Evolutionary conservation across 53 echinoderm and acorn worm genomes (phyloP).

Genomic region (Pentamera pediparva): DNA sequence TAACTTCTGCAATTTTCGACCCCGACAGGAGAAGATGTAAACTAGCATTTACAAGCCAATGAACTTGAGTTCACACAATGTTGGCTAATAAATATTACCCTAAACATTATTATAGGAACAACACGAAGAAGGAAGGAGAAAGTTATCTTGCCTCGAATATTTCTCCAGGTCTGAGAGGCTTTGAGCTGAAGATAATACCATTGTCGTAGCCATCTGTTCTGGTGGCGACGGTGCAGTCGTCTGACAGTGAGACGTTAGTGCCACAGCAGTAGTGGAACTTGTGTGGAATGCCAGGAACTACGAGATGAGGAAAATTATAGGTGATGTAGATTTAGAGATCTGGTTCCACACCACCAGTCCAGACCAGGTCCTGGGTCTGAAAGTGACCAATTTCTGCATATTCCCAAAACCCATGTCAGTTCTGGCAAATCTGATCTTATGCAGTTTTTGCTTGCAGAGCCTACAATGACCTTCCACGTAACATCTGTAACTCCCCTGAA

Average conservation of each 20-base stretch:
- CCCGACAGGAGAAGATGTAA: background rate
- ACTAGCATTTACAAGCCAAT: background rate
- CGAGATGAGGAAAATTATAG: background rate
- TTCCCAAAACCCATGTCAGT: too few species aligned
- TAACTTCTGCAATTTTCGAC: background rate
- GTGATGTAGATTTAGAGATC: background rate
- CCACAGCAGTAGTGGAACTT: slow-evolving; percentile 79
- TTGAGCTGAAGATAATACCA: slow-evolving; percentile 76
- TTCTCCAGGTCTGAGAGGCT: slow-evolving; percentile 75
- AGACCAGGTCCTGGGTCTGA: background rate
- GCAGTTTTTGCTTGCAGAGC: too few species aligned
- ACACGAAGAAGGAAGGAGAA: background rate
- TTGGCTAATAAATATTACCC: background rate
- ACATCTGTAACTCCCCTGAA: too few species aligned
- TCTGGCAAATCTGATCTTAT: too few species aligned
- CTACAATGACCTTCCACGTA: too few species aligned
- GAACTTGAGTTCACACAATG: background rate
- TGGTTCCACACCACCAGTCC: too few species aligned
- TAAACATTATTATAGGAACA: background rate
- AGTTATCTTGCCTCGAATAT: slow-evolving; percentile 63
- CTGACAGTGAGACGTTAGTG: slow-evolving; percentile 57
- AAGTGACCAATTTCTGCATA: too few species aligned
- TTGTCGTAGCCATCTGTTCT: slow-evolving; percentile 73
- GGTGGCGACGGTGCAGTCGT: slow-evolving; percentile 50
- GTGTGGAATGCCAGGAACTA: slow-evolving; percentile 78